Percentiles rank a stretch among this genome's conserved stretches.
phyloP scores from a whole-genome alignment of 2,888 invertebrate species.

The Tyria jacobaeae region DNA sequence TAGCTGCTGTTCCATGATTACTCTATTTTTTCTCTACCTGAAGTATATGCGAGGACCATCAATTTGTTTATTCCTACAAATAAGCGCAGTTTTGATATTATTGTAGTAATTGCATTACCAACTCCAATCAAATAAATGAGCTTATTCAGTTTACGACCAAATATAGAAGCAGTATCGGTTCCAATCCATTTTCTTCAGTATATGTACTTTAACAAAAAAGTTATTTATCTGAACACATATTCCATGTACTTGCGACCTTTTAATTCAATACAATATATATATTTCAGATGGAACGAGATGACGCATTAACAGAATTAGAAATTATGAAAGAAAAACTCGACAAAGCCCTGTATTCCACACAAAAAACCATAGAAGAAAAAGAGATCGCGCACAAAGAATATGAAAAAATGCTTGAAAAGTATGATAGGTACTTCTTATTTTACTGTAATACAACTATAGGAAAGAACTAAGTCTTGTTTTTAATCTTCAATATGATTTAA shows the following conservation, averaged over 20 bases:
- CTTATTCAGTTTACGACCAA: not conserved
- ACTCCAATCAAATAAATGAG: not conserved
- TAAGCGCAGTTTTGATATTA: not conserved
- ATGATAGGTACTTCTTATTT: slow-evolving; percentile 90
- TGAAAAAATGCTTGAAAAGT: slow-evolving; percentile 96
- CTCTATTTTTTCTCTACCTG: not conserved
- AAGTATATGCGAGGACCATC: not conserved
- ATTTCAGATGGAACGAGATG: slow-evolving; percentile 93
- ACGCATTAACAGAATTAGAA: slow-evolving; percentile 93
- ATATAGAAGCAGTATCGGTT: not conserved
- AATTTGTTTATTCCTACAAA: not conserved
- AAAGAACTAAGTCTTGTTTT: slow-evolving; percentile 1
- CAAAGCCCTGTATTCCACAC: slow-evolving; percentile 93
- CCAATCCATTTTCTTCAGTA: not conserved
- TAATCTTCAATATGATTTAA: not conserved
- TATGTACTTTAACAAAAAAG: not conserved
- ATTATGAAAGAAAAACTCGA: slow-evolving; percentile 96
- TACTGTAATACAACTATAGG: slow-evolving; percentile 26
- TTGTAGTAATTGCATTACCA: not conserved
- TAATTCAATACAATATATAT: slow-evolving; percentile 2
- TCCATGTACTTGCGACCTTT: not conserved
- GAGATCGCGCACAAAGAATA: slow-evolving; percentile 96
- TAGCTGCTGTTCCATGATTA: not conserved
- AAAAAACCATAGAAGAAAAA: slow-evolving; percentile 95
- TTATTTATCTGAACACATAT: not conserved